Evolutionary conservation across 2,797 vertebrate species (phyloP).

Genomic region (Alosa sapidissima): DNA sequence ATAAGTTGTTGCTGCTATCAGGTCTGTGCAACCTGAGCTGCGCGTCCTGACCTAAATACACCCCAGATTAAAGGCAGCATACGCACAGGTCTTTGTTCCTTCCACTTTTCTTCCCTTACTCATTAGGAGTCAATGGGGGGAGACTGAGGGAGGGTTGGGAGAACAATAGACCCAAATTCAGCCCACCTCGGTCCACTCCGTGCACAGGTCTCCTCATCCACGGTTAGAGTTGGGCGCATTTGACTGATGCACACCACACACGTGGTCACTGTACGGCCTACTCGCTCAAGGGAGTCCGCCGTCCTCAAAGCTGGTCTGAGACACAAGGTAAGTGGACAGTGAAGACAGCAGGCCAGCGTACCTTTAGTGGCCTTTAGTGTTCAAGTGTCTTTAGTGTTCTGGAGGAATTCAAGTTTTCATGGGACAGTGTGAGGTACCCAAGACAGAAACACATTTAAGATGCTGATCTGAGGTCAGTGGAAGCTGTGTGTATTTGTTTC

Average conservation of each 20-base stretch:
- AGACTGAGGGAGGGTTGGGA: neutral
- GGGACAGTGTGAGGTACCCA: neutral
- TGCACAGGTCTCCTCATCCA: neutral
- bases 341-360: neutral
- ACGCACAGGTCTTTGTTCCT: conserved; percentile 70
- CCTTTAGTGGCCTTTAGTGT: neutral
- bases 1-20: conserved; percentile 68
- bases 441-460: neutral
- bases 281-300: neutral
- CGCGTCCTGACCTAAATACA: conserved; percentile 82
- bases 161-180: neutral
- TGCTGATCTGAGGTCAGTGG: neutral
- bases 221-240: neutral
- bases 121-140: conserved; percentile 64
- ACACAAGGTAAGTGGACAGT: neutral
- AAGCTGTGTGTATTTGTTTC: neutral
- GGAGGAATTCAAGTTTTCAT: neutral
- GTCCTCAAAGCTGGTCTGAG: neutral
- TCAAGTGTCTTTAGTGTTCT: too few species aligned
- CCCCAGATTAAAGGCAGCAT: conserved; percentile 71
- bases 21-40: conserved; percentile 73
- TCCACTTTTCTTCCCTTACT: conserved; percentile 52
- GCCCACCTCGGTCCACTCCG: neutral
- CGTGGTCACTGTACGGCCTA: neutral
- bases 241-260: neutral